Base-by-base conservation (phyloP, 2,888 invertebrate genomes). In the Amitus sp. region DNA sequence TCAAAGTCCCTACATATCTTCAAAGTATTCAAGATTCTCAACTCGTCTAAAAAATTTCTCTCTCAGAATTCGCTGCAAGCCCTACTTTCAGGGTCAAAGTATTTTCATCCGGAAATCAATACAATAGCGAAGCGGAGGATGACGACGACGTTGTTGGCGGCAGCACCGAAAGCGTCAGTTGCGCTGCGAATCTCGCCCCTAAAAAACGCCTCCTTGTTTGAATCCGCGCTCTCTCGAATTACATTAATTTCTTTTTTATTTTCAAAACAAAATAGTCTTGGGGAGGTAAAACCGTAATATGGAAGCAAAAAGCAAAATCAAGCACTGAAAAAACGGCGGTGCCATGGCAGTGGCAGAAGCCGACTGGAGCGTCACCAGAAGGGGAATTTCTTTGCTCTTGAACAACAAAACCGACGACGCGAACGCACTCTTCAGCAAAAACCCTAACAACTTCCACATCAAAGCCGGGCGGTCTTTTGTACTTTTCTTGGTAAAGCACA, bases 401-500 rank as follows among this genome's bases (percentile, higher is more conserved):
- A 85, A 85, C 64, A 84, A 85, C 66, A 79, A 80, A 58, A 78
- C 81, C 23, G 80, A 82, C 17, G 84, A 84, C 65, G 84, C 85
- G 1, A 83, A 85, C 60, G 68, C 69, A 43, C 68, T 85, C 2
- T 85, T 85, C 65, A 74, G 73, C 5, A 76, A 75, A 47, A 77
- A 81, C 45, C 78, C 83, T 15, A 75, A 83, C 49, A 84, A 82
- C 60, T 82, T 84, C 59, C 84, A 84, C 54, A 77, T 84, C 62
- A 83, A 83, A 48, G 83, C 84, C 19, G 84, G 84, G 4, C 78
- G 82, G 62, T 84, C 84, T 62, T 85, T 84, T 62, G 79, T 84
- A 15, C 75, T 82, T 5, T 84, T 85, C 63, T 83, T 85, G 84
- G 85, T 84, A 77, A 68, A n/a, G n/a, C n/a, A n/a, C n/a, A n/a